These are phyloP conservation scores for Lottia gigantea DNA, from an alignment of 2,888 invertebrate species.

Conservation along the genomic window DNA sequence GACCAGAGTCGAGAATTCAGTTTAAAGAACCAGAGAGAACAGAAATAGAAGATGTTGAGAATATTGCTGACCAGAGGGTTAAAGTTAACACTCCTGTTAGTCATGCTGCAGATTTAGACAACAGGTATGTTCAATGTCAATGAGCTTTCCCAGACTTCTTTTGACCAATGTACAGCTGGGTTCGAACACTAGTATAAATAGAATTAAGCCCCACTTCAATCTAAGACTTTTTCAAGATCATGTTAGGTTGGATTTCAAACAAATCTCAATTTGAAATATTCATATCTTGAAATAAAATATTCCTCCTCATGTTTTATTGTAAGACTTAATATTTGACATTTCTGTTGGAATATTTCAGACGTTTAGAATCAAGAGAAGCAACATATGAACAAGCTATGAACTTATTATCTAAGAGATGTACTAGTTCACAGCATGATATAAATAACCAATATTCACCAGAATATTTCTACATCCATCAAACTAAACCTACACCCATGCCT, in stretches of 20 bases:
- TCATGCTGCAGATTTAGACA: not conserved
- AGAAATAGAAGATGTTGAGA: not conserved
- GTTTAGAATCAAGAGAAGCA: slow-evolving; percentile 48
- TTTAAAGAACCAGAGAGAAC: not conserved
- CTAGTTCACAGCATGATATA: slow-evolving; percentile 35
- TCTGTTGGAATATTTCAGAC: not conserved
- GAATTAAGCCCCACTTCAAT: no score
- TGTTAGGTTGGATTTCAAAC: no score
- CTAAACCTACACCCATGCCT: slow-evolving; percentile 58
- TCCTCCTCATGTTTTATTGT: no score
- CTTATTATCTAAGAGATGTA: slow-evolving; percentile 50
- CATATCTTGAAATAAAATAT: no score
- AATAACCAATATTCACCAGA: slow-evolving; percentile 44
- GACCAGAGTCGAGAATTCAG: not conserved
- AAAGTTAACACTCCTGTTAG: not conserved
- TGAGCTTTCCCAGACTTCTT: no score
- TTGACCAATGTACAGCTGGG: no score
- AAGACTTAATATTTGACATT: no score
- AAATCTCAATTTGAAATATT: no score
- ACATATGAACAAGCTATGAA: slow-evolving; percentile 55
- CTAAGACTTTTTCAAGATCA: no score
- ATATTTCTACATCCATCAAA: slow-evolving; percentile 59
- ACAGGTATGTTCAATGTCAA: no score
- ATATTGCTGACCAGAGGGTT: not conserved
- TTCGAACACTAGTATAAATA: no score